Conservation (phyloP, 2,113 vertebrate species). For the Hiodon tergisus region DNA sequence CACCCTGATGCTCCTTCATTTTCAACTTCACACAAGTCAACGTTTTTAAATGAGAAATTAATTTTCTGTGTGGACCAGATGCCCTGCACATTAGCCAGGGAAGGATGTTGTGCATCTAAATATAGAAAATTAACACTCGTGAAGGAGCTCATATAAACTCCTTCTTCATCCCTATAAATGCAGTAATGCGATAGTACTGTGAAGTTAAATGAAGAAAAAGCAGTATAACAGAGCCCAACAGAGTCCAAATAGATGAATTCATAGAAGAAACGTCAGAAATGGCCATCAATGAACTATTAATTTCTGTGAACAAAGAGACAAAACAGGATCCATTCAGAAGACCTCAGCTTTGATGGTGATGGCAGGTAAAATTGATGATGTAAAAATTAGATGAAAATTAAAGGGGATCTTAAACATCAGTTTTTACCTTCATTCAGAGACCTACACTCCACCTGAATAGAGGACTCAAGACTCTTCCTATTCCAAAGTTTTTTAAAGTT, state of each 20-base stretch:
- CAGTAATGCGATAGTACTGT: not conserved
- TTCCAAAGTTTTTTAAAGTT: conserved; percentile 69
- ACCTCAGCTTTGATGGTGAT: conserved; percentile 64
- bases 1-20: conserved; percentile 60
- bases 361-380: conserved; percentile 14
- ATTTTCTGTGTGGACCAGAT: conserved; percentile 63
- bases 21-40: conserved; percentile 43
- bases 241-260: conserved; percentile 37
- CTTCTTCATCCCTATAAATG: not conserved
- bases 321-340: conserved; percentile 68
- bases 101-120: conserved; percentile 56
- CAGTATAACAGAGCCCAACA: conserved; percentile 43
- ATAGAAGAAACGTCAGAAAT: conserved; percentile 63
- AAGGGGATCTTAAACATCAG: no score
- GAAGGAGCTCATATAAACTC: not conserved
- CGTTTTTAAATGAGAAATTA: conserved; percentile 30
- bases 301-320: conserved; percentile 27
- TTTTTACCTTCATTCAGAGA: conserved; percentile 61
- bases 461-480: conserved; percentile 59
- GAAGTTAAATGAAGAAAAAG: not conserved
- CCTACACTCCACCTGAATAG: conserved; percentile 64
- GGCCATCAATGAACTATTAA: conserved; percentile 50
- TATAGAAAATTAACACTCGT: conserved; percentile 2
- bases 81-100: conserved; percentile 60
- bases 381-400: no score